These are phyloP conservation scores for Listronotus oregonensis DNA, from an alignment of 1,140 invertebrate genomes.

Conservation along the genomic window DNA sequence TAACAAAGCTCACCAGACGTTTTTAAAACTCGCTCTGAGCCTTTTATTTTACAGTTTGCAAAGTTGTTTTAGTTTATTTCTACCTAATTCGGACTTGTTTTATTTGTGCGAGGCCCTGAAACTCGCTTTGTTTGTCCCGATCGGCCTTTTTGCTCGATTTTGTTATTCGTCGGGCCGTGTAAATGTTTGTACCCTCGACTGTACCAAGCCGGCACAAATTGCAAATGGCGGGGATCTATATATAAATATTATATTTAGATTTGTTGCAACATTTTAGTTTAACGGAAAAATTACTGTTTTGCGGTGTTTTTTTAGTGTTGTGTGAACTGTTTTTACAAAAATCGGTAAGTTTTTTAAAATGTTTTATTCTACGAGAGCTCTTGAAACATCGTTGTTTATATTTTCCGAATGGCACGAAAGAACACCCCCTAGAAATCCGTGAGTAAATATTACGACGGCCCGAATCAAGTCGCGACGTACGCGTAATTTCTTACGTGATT, in stretches of 20 bases:
- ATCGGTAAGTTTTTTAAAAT: conserved; percentile 33
- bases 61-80: conserved; percentile 21
- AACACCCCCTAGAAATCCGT: conserved; percentile 46
- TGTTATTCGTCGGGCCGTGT: conserved; percentile 23
- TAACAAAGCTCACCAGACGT: conserved; percentile 20
- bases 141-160: conserved; percentile 33
- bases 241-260: conserved; percentile 52
- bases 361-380: conserved; percentile 5
- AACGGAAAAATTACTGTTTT: conserved; percentile 36
- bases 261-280: conserved; percentile 46
- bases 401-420: conserved; percentile 40
- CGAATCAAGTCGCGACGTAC: conserved; percentile 46
- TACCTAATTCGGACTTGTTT: conserved; percentile 29
- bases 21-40: conserved; percentile 20
- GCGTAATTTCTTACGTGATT: conserved; percentile 46
- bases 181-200: conserved; percentile 38
- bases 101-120: conserved; percentile 27
- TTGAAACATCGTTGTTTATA: conserved; percentile 38
- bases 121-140: conserved; percentile 32
- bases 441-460: conserved; percentile 50
- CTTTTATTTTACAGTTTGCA: conserved; percentile 9
- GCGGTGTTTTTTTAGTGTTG: conserved; percentile 30
- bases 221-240: conserved; percentile 51
- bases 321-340: conserved; percentile 29
- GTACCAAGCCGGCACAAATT: conserved; percentile 50